Evolutionary conservation across 2,113 vertebrate species (phyloP), one percentile per base, ranked within the genome.

Genomic region (Crypturellus undulatus): DNA sequence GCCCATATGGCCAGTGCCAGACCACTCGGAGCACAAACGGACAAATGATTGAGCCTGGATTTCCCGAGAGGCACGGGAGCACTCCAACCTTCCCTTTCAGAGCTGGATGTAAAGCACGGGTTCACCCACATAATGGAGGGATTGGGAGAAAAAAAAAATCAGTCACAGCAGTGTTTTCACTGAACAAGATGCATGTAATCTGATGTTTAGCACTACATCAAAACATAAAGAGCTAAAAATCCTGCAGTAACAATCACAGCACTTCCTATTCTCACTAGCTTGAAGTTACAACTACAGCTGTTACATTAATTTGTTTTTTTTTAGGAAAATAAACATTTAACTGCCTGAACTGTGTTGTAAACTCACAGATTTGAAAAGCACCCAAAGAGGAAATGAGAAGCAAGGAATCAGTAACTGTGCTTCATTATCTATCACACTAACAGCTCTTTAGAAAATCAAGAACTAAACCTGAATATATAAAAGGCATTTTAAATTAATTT

Each of bases 151-250:
- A 16, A 13, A 8, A 6, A 24, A 49, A 83, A 52, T 16, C 1
- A 79, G 56, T 16, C 32, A 52, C 28, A 56, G 32, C 10, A 56
- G 30, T 0, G 0, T 52, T 63, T 67, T 21, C 32, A 43, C 16
- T 38, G 59, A 38, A 49, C 6, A 3, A 49, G 30, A 28, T 4
- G 12, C 12, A 67, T 0, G 0, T 9, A 25, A n/a, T 11, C 21
- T 30, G 32, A 63, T 0, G 0, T 40, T 30, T 25, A 45, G n/a
- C 15, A 22, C 14, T n/a, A 42, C 40, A 40, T 1, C 0, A 0
- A 65, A 72, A 84, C 17, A n/a, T 43, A 34, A 80, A 49, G 43
- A 70, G 10, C 15, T 45, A 28, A 81, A 47, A 73, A 10, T 9
- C 28, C 15, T 21, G 20, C 40, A 70, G 0, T 25, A 70, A 67